Evolutionary conservation across 1,140 invertebrate genomes (phyloP), one percentile per base, ranked within the genome.

Genomic region (Aphaenogaster floridana): DNA sequence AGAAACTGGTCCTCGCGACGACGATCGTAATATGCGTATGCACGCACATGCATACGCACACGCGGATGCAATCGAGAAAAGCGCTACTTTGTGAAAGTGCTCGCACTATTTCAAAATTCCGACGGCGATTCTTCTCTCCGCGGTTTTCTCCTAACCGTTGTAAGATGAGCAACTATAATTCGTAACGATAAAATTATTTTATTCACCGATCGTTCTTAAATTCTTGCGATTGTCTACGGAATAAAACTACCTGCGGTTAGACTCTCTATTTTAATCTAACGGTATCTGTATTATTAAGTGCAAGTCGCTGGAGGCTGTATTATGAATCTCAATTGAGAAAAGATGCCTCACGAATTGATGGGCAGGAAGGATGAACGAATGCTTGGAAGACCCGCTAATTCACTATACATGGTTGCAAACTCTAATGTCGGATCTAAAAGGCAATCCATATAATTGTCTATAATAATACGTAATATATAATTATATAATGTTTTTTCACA

Each of bases 11-110:
- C 64, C 64, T 64, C 63, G 63, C 11, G 5, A 6, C 17, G 11
- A 39, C 52, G 50, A 71, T 39, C 52, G 45, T 36, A 80, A 81
- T 80, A 69, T 80, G 39, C 36, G n/a, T 28, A 69, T n/a, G 34
- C 36, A 69, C 13, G n/a, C 36, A 21, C 39, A 77, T 9, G 57
- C 42, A 9, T n/a, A 17, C 39, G 7, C n/a, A 28, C 5, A 15
- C 36, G 9, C 42, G 7, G 36, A 57, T 9, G 36, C 42, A 28
- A n/a, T 21, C n/a, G 52, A 81, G 79, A 81, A 71, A 81, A 81
- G 9, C 17, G 64, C 7, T n/a, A 71, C 79, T 42, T 45, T 11
- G 79, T 71, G 79, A 81, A 81, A 81, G 79, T 81, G 66, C 39
- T 71, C 50, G 36, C 61, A 21, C 48, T 45, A 21, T 45, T 71